A percentile compares a stretch with the other conserved stretches of the same genome.
phyloP scores from a whole-genome alignment of 1,140 invertebrate genomes.

The Drosophila mauritiana region DNA sequence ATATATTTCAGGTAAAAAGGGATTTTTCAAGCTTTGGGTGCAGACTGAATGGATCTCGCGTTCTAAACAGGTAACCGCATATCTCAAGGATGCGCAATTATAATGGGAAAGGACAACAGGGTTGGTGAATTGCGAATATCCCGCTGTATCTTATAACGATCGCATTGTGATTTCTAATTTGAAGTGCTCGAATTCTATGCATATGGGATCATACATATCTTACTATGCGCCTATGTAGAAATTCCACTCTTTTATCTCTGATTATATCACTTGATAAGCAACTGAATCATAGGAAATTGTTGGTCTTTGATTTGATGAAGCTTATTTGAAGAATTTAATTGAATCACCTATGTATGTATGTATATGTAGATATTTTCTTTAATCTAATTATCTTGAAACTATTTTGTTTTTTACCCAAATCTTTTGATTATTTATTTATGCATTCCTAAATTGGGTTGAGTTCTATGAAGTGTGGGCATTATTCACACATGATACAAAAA shows the following conservation, averaged over 20 bases:
- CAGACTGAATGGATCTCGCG: slow-evolving; percentile 8
- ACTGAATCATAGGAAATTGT: slow-evolving; percentile 4
- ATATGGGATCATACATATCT: neutral
- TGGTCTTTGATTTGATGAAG: neutral
- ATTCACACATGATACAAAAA: neutral
- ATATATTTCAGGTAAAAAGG: slow-evolving; percentile 3
- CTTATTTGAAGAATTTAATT: neutral
- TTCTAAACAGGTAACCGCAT: slow-evolving; percentile 17
- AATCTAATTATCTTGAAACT: neutral
- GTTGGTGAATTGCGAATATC: neutral
- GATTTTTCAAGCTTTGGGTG: slow-evolving; percentile 7
- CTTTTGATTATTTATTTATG: neutral
- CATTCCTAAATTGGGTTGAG: neutral
- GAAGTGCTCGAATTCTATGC: too few relatives aligned
- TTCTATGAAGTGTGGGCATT: neutral
- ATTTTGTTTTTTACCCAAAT: neutral
- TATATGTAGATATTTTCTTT: neutral
- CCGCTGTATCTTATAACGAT: neutral
- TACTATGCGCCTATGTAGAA: neutral
- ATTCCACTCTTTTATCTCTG: neutral
- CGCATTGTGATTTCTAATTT: neutral
- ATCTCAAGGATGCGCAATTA: slow-evolving; percentile 10
- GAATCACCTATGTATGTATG: neutral
- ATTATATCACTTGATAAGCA: neutral
- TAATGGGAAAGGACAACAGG: neutral